Percentiles rank a stretch among this genome's conserved stretches.
phyloP scores from a whole-genome alignment of 2,888 invertebrate species.

The Dasypolia templi region DNA sequence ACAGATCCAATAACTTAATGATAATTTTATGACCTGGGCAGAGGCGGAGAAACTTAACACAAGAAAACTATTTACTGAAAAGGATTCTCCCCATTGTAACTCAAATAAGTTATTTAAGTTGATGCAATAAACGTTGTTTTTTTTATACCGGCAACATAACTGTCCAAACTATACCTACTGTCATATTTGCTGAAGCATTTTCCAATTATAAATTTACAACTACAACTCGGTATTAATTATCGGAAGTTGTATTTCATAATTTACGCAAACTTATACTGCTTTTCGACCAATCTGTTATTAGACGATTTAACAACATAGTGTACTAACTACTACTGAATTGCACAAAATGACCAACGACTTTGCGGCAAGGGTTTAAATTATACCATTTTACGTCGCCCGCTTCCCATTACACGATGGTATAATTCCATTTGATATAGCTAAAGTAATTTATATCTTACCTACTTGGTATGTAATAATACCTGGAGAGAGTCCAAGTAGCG shows the following conservation, averaged over 20 bases:
- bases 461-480: slow-evolving; percentile 51
- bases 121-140: no score
- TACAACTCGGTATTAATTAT: slow-evolving; percentile 3
- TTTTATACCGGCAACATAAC: not conserved
- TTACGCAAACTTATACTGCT: slow-evolving; percentile 24
- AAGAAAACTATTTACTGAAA: no score
- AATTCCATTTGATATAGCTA: slow-evolving; percentile 57
- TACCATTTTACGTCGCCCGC: slow-evolving; percentile 52
- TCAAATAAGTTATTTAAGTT: no score
- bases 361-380: slow-evolving; percentile 43
- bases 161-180: not conserved
- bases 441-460: slow-evolving; percentile 59
- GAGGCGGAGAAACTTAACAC: no score
- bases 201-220: slow-evolving; percentile 1
- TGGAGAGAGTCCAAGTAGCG: slow-evolving; percentile 48
- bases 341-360: slow-evolving; percentile 48
- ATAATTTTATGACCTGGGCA: no score
- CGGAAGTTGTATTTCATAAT: slow-evolving; percentile 34
- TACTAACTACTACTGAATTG: slow-evolving; percentile 41
- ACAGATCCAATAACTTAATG: no score
- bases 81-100: no score
- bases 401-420: slow-evolving; percentile 54
- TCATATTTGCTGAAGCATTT: not conserved
- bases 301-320: slow-evolving; percentile 33
- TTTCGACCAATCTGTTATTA: slow-evolving; percentile 31